Percentiles rank a stretch among this genome's conserved stretches.
phyloP scores from a whole-genome alignment of 2,113 vertebrate genomes.

The Anser brachyrhynchus region DNA sequence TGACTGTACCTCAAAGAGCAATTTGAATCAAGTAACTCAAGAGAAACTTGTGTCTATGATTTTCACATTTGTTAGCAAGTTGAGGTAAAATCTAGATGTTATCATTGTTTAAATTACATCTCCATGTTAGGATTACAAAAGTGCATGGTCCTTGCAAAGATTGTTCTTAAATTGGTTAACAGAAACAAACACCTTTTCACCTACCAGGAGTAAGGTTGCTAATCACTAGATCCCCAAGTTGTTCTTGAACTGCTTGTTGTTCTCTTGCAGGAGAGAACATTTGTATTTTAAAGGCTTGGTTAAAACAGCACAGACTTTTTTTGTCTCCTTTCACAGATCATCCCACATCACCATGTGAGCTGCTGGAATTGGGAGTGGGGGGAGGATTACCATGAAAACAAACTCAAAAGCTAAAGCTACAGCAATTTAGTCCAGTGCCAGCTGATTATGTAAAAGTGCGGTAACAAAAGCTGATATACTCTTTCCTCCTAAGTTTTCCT shows the following conservation, averaged over 20 bases:
- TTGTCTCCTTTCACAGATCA: neutral
- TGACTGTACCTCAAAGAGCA: neutral
- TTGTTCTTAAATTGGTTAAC: neutral
- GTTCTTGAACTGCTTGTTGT: neutral
- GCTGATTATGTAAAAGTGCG: neutral
- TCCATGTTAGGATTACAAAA: neutral
- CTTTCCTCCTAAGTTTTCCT: slow-evolving; percentile 29
- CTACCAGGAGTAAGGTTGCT: neutral
- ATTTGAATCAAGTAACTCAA: neutral
- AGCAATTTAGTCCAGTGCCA: slow-evolving; percentile 7
- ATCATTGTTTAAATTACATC: neutral
- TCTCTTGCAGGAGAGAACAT: neutral
- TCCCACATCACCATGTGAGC: neutral
- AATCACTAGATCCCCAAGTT: neutral
- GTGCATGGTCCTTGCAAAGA: neutral
- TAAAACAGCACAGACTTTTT: neutral
- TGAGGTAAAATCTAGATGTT: neutral
- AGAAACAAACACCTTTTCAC: neutral
- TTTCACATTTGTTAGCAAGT: neutral
- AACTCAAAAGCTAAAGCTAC: neutral
- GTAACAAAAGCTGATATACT: slow-evolving; percentile 42
- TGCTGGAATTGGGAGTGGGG: neutral
- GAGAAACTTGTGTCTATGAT: neutral
- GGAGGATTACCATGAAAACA: neutral
- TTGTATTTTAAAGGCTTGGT: neutral